phyloP scores from a whole-genome alignment of 2,888 invertebrate species.

The Drosophila prostipennis region DNA sequence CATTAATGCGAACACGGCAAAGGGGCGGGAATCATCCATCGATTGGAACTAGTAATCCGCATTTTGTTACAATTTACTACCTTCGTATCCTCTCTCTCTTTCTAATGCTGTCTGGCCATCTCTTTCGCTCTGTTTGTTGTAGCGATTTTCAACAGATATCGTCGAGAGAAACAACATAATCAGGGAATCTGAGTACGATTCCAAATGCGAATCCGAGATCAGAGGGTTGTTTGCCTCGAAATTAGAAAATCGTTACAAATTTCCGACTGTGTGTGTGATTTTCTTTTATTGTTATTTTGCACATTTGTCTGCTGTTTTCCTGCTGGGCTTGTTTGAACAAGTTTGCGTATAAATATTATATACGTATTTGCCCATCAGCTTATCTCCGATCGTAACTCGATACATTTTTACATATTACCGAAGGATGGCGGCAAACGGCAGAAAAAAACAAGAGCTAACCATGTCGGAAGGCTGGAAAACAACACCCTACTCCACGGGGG shows the following conservation, averaged over 20 bases:
- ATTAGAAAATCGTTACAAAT: slow-evolving; percentile 84
- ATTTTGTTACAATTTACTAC: slow-evolving; percentile 78
- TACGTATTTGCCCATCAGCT: slow-evolving; percentile 83
- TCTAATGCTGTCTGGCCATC: slow-evolving; percentile 23
- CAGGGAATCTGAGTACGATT: slow-evolving; percentile 25
- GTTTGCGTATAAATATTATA: slow-evolving; percentile 80
- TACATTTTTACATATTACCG: slow-evolving; percentile 65
- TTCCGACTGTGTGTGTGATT: slow-evolving; percentile 38
- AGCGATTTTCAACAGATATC: slow-evolving; percentile 78
- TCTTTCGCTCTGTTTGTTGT: slow-evolving; percentile 64
- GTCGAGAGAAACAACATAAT: slow-evolving; percentile 46
- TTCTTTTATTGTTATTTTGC: slow-evolving; percentile 62
- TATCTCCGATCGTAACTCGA: slow-evolving; percentile 84
- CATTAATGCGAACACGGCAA: slow-evolving; percentile 81
- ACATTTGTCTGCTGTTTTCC: slow-evolving; percentile 64
- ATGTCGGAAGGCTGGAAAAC: slow-evolving; percentile 32
- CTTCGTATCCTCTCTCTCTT: slow-evolving; percentile 21
- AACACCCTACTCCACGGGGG: slow-evolving; percentile 24
- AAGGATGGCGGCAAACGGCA: slow-evolving; percentile 30
- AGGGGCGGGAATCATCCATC: slow-evolving; percentile 37
- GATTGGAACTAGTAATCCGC: slow-evolving; percentile 63
- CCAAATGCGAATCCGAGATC: slow-evolving; percentile 19
- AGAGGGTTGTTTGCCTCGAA: slow-evolving; percentile 74
- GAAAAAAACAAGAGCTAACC: slow-evolving; percentile 38
- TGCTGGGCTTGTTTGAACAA: slow-evolving; percentile 72